Base-by-base conservation (phyloP, 2,113 vertebrate genomes). In the Argyrosomus japonicus region DNA sequence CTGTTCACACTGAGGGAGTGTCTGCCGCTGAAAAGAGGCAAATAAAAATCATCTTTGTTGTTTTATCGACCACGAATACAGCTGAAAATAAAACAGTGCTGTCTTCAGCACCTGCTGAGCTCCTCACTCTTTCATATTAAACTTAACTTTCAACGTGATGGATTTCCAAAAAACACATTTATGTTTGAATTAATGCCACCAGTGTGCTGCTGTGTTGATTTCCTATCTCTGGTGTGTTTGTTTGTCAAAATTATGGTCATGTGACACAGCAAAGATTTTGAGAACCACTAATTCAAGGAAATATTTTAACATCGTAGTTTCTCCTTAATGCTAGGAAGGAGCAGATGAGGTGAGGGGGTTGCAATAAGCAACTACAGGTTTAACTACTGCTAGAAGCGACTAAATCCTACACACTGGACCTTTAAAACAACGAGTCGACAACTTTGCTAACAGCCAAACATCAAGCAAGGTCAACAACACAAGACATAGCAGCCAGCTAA, bases 31-130 rank as follows among this genome's bases (percentile, higher is more conserved):
- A 29, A 51, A 53, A 36, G 29, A 19, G 21, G 43, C 18, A 4
- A 61, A 75, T 79, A 64, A 70, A 82, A 70, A 68, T 62, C 47
- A n/a, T 47, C 67, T 70, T 58, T 73, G 72, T 68, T 80, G 85
- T 61, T 84, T 84, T 69, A 76, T 82, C 50, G 29, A 29, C 29
- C 64, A 4, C 72, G n/a, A 51, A 68, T 8, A n/a, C 27, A 5
- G n/a, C 15, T 1, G 27, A 25, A 2, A 19, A 40, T 72, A 64
- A 54, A 79, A 27, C 17, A 3, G 6, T 21, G 6, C 27, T 9
- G 54, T 61, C 57, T 10, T 0, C 32, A 3, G 14, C 64, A 14
- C 47, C 67, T 25, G 48, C 60, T 5, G 60, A 64, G 43, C 51
- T 47, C 13, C 36, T 56, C 61, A 15, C 27, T 23, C 43, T 2